These are phyloP conservation scores for Machimus atricapillus DNA, from an alignment of 2,888 invertebrate genomes.

Conservation along the genomic window DNA sequence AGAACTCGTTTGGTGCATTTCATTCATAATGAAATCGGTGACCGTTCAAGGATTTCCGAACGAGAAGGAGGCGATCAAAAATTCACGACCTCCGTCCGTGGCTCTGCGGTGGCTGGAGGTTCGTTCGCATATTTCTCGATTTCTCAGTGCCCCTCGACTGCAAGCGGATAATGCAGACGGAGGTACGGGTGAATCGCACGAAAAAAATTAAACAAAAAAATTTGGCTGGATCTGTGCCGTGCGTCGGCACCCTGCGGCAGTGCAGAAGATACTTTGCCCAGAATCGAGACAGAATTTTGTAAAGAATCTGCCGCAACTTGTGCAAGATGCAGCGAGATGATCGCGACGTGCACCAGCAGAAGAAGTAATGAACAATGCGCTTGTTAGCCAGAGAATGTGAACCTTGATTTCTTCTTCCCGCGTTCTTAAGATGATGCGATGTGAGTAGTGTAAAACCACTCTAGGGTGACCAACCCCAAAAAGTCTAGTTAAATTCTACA, in stretches of 20 bases:
- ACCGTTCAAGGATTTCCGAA: slow-evolving; percentile 19
- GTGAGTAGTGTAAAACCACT: background rate
- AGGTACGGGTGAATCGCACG: background rate
- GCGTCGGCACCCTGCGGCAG: background rate
- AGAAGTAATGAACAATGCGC: background rate
- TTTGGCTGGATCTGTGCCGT: background rate
- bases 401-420: background rate
- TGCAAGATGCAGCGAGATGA: background rate
- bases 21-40: slow-evolving; percentile 24
- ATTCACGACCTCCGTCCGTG: background rate
- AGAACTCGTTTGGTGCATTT: slow-evolving; percentile 15
- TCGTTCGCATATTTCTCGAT: background rate
- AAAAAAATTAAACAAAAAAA: background rate
- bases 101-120: background rate
- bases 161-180: background rate
- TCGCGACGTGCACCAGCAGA: background rate
- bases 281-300: background rate
- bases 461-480: background rate
- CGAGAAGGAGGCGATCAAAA: background rate
- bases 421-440: background rate
- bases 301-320: background rate
- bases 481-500: background rate
- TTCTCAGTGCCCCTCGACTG: background rate
- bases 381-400: background rate
- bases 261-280: background rate